A percentile compares a stretch with the other conserved stretches of the same genome.
phyloP scores from a whole-genome alignment of 2,113 vertebrate species.

The Oryzias javanicus region DNA sequence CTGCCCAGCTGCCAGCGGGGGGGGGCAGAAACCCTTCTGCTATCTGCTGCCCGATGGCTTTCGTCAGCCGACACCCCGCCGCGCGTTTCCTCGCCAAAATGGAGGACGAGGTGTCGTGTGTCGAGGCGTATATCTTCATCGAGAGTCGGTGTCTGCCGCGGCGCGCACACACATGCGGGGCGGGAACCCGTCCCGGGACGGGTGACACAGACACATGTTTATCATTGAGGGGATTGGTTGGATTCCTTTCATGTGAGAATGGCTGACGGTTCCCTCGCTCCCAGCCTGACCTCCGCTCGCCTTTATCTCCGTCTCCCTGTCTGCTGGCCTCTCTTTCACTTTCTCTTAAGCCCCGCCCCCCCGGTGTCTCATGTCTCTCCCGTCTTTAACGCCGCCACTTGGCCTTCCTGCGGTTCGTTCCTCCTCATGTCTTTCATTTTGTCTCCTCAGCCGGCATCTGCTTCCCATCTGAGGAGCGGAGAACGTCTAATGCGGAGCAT shows the following conservation, averaged over 20 bases:
- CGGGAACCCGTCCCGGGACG: conserved; percentile 75
- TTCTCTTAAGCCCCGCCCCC: conserved; percentile 10
- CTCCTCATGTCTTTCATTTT: conserved; percentile 24
- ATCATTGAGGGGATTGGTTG: conserved; percentile 84
- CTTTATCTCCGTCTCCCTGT: conserved; percentile 69
- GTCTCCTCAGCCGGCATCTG: conserved; percentile 60
- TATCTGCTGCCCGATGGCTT: conserved; percentile 35
- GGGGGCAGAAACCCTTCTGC: neutral
- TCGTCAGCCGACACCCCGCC: conserved; percentile 42
- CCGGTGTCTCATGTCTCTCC: conserved; percentile 19
- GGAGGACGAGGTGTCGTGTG: conserved; percentile 40
- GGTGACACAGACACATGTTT: conserved; percentile 91
- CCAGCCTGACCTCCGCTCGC: conserved; percentile 80
- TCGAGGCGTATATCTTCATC: conserved; percentile 26
- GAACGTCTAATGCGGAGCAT: conserved; percentile 31
- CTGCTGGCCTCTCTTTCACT: conserved; percentile 16
- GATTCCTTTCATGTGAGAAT: conserved; percentile 82
- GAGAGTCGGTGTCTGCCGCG: conserved; percentile 65
- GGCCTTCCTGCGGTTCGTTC: conserved; percentile 53
- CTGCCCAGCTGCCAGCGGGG: neutral
- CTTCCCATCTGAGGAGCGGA: conserved; percentile 61
- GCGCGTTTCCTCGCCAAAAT: conserved; percentile 25
- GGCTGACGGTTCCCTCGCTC: conserved; percentile 83
- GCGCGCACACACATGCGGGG: conserved; percentile 11
- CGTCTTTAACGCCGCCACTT: conserved; percentile 39